Evolutionary conservation across 2,113 vertebrate genomes (phyloP).

Genomic region (Vombatus ursinus): DNA sequence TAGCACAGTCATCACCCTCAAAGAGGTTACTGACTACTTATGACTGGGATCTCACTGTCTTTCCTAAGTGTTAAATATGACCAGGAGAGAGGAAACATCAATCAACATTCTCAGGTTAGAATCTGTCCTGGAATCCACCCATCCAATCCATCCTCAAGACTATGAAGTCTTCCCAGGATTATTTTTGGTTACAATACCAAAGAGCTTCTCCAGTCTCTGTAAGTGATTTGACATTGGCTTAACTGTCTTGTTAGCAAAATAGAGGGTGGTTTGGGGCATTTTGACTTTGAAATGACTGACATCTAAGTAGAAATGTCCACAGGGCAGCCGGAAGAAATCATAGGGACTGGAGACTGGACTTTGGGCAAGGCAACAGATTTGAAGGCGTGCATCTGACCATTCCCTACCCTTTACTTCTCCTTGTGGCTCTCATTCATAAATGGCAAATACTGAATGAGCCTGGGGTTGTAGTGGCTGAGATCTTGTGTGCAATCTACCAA

Average conservation of each 20-base stretch:
- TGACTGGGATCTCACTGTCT: neutral
- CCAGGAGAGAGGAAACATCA: neutral
- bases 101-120: neutral
- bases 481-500: neutral
- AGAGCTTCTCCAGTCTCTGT: neutral
- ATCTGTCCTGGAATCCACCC: neutral
- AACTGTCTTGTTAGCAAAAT: neutral
- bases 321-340: neutral
- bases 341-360: neutral
- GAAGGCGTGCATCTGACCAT: neutral
- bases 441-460: neutral
- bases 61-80: neutral
- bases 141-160: neutral
- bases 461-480: neutral
- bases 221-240: neutral
- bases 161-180: neutral
- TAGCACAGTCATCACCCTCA: neutral
- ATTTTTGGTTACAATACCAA: neutral
- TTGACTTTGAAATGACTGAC: neutral
- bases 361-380: neutral
- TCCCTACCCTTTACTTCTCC: neutral
- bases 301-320: neutral
- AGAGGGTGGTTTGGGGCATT: neutral
- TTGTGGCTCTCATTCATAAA: neutral
- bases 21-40: neutral